Conservation (phyloP, 2,888 invertebrate species). For the Patella depressa region DNA sequence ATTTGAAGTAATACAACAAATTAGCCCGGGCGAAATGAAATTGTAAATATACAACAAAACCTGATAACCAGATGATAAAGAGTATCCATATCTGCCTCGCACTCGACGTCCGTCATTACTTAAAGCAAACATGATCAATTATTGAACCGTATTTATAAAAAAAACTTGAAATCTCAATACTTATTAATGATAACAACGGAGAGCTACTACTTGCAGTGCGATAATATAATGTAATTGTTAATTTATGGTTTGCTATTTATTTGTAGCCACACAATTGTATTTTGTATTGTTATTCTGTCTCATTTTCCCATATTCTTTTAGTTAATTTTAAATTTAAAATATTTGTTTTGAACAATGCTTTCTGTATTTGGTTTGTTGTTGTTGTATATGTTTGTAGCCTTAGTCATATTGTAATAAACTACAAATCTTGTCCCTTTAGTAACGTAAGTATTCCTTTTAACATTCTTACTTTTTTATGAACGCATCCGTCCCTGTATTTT, state of each 20-base stretch:
- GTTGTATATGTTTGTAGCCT: background rate
- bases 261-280: background rate
- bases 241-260: background rate
- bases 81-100: background rate
- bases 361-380: background rate
- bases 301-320: background rate
- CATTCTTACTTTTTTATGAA: too few relatives aligned
- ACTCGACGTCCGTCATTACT: background rate
- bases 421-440: too few relatives aligned
- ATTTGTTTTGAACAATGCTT: background rate
- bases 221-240: background rate
- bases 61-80: too few relatives aligned
- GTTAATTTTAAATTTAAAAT: background rate
- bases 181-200: background rate
- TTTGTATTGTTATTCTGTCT: background rate
- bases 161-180: background rate
- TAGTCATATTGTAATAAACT: too few relatives aligned
- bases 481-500: too few relatives aligned
- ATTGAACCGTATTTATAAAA: background rate
- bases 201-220: background rate
- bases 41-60: too few relatives aligned
- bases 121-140: background rate
- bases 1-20: too few relatives aligned
- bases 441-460: too few relatives aligned
- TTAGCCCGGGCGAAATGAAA: too few relatives aligned